A percentile compares a stretch with the other conserved stretches of the same genome.
Evolutionary conservation across 2,113 vertebrate genomes (phyloP).

Genomic region (Pedionomus torquatus): DNA sequence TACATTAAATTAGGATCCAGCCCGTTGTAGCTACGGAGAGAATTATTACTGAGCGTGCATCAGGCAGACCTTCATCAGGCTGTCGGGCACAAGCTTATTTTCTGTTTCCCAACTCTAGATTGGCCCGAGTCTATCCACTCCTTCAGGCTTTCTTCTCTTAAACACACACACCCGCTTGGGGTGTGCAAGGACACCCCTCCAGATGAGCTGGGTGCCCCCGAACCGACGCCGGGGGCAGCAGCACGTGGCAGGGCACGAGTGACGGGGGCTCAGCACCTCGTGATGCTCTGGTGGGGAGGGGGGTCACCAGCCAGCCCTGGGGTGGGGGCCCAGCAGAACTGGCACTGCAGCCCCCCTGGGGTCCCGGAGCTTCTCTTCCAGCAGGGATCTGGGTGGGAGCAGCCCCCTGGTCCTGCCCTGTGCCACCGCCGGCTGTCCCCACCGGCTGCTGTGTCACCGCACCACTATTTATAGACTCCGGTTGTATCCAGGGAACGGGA

Average conservation of each 20-base stretch:
- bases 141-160: background rate
- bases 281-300: background rate
- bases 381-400: background rate
- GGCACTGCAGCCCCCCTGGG: background rate
- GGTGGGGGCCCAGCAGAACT: background rate
- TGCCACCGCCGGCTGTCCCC: constrained; percentile 54
- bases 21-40: background rate
- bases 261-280: background rate
- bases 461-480: constrained; percentile 69
- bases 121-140: background rate
- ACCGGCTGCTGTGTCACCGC: constrained; percentile 72
- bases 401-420: background rate
- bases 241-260: background rate
- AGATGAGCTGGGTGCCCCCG: background rate
- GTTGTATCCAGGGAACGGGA: constrained; percentile 73
- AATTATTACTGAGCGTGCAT: background rate
- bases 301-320: background rate
- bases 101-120: rapidly evolving
- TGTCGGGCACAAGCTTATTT: background rate
- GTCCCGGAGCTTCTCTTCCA: background rate
- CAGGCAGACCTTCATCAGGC: background rate
- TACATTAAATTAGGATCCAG: background rate
- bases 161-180: background rate
- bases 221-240: rapidly evolving
- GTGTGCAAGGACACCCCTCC: background rate